Base-by-base conservation (phyloP, 2,113 vertebrate species). In the Xiphophorus couchianus region DNA sequence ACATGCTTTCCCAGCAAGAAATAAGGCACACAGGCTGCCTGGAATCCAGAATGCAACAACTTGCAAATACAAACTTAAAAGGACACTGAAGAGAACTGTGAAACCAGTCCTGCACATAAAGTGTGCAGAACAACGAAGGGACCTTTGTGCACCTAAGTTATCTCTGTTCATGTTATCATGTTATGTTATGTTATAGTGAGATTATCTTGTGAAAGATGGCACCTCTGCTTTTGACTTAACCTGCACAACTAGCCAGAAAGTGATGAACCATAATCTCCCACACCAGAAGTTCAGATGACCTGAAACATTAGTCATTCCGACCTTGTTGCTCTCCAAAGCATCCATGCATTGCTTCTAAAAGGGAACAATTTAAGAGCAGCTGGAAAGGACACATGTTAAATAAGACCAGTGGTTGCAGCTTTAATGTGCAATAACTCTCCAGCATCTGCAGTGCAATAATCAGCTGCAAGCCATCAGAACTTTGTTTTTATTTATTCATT, bases 371-470 rank as follows among this genome's bases (percentile, higher is more conserved):
- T 48, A 25, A 13, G 25, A 66, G 64, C 64, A 37, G 33, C 64
- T 25, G 33, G 33, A 22, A 13, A 2, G 2, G 22, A 39, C 17
- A 63, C 48, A 17, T 25, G 54, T 75, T 1, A 25, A 73, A 25
- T 66, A 30, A 71, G 84, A 78, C 74, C 76, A 80, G 86, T 64
- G 79, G 84, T 78, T 86, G 83, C 89, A 86, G 76, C 77, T 74
- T 33, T 81, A 22, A 86, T 69, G 84, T 92, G 86, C 92, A 92
- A 90, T 88, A 87, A 76, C 76, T 78, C 75, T 89, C 83, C 66
- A 67, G 79, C 27, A 13, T 67, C 74, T 63, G 73, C 84, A 71
- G 91, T 82, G 85, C 83, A 86, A 84, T 89, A 87, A 86, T 84
- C 74, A 78, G 90, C 86, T 62, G 39, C 82, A 63, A 67, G 78